These are phyloP conservation scores for Hydraecia micacea DNA, from an alignment of 2,888 invertebrate species.

Conservation along the genomic window DNA sequence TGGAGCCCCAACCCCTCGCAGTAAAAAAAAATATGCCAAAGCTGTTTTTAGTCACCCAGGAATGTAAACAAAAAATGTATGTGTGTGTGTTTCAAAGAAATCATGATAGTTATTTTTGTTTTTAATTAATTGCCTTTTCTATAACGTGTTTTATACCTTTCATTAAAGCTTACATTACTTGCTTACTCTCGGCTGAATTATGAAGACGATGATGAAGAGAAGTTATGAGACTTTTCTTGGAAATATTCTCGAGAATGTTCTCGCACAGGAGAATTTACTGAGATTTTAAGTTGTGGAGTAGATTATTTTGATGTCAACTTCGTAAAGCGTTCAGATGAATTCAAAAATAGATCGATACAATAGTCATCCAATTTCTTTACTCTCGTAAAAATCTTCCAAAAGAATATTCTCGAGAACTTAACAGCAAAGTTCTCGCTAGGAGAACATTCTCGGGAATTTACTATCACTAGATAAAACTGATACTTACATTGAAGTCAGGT, in stretches of 20 bases:
- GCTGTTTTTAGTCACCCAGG: too few relatives aligned
- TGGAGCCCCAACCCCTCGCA: too few relatives aligned
- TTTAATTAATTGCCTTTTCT: background rate
- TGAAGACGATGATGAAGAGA: background rate
- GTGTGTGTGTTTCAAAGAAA: background rate
- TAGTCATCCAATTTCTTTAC: background rate
- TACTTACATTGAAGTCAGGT: conserved; percentile 79
- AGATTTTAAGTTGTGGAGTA: background rate
- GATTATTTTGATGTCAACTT: background rate
- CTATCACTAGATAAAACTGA: background rate
- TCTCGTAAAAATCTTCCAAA: background rate
- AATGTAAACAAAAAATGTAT: too few relatives aligned
- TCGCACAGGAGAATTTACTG: background rate
- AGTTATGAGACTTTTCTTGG: background rate
- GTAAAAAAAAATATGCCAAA: too few relatives aligned
- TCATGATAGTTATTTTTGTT: background rate
- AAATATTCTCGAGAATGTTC: background rate
- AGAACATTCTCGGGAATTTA: background rate
- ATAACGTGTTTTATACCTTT: too few relatives aligned
- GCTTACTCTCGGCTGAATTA: too few relatives aligned
- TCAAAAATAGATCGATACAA: background rate
- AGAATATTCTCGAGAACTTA: background rate
- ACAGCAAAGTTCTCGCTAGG: background rate
- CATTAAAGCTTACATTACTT: too few relatives aligned
- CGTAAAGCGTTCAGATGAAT: background rate